phyloP scores from a whole-genome alignment of 2,888 invertebrate species.

The Brachyptera risi region DNA sequence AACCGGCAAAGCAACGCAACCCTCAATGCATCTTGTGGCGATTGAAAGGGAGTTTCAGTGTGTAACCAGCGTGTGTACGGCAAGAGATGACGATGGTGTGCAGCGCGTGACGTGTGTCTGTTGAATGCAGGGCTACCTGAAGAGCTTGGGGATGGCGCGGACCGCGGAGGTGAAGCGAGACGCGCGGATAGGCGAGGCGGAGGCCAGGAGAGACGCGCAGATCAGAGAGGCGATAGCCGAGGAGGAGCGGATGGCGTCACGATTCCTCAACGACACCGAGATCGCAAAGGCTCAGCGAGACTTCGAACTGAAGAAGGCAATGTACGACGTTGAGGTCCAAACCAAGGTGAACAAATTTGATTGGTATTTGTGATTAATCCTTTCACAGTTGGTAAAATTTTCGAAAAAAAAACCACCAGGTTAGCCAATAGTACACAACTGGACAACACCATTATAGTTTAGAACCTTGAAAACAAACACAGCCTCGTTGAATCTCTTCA shows the following conservation, averaged over 20 bases:
- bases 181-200: conserved; percentile 95
- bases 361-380: background rate
- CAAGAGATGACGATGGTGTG: too few species aligned
- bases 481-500: too few species aligned
- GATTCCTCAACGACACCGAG: conserved; percentile 90
- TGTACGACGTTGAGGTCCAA: conserved; percentile 95
- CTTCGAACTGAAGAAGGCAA: conserved; percentile 94
- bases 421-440: too few species aligned
- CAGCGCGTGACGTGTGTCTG: too few species aligned
- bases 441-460: too few species aligned
- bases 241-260: conserved; percentile 91
- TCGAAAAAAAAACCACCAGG: too few species aligned
- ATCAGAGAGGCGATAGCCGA: conserved; percentile 95
- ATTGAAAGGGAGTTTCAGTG: too few species aligned
- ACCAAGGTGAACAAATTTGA: conserved; percentile 61
- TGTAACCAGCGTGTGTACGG: too few species aligned
- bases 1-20: too few species aligned
- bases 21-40: too few species aligned
- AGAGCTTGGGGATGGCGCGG: conserved; percentile 90
- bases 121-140: conserved; percentile 75
- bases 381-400: too few species aligned
- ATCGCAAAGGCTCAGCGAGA: conserved; percentile 96
- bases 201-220: conserved; percentile 86
- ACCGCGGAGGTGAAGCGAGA: conserved; percentile 94
- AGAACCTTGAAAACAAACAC: too few species aligned